Conservation (phyloP, 2,113 vertebrate genomes). For the Nothobranchius furzeri region DNA sequence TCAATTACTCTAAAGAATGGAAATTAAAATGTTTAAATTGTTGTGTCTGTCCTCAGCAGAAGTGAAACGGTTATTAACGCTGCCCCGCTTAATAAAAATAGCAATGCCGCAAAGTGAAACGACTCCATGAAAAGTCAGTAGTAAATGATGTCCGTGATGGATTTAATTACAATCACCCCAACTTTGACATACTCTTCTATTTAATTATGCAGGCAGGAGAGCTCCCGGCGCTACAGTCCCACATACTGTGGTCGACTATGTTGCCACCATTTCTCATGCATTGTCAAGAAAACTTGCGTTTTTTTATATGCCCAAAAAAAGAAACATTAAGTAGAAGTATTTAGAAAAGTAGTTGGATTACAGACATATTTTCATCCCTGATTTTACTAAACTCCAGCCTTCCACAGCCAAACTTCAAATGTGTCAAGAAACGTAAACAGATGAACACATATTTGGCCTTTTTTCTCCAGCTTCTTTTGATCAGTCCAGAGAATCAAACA, state of each 20-base stretch:
- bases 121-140: conserved; percentile 4
- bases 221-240: not conserved
- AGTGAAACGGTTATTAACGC: conserved; percentile 13
- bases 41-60: conserved; percentile 12
- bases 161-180: conserved; percentile 6
- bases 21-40: conserved; percentile 55
- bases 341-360: not conserved
- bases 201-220: conserved; percentile 4
- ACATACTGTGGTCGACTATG: not conserved
- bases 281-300: not conserved
- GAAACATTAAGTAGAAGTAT: not conserved
- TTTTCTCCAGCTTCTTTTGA: conserved; percentile 44
- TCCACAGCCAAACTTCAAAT: conserved; percentile 28
- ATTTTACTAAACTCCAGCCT: conserved; percentile 22
- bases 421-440: conserved; percentile 38
- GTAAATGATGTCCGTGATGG: not conserved
- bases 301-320: not conserved
- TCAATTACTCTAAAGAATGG: conserved; percentile 62
- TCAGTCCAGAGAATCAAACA: conserved; percentile 54
- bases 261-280: conserved; percentile 2
- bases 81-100: conserved; percentile 14
- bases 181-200: not conserved
- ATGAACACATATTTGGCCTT: conserved; percentile 2
- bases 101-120: conserved; percentile 16
- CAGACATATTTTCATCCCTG: conserved; percentile 20